Evolutionary conservation across 2,888 invertebrate genomes (phyloP).

Genomic region (Lithophane leautieri): DNA sequence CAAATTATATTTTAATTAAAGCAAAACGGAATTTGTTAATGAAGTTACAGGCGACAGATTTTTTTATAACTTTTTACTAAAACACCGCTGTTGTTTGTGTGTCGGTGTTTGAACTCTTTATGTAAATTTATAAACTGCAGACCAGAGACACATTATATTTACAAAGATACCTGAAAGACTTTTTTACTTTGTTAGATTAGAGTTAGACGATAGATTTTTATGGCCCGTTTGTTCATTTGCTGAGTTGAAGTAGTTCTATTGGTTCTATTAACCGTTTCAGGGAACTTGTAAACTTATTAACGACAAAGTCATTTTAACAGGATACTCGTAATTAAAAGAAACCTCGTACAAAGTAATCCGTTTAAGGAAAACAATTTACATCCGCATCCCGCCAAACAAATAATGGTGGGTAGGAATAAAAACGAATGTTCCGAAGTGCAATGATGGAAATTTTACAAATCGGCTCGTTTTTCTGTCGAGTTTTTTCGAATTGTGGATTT

Average conservation of each 20-base stretch:
- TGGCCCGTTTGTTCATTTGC: conserved; percentile 1
- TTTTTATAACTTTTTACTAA: conserved; percentile 20
- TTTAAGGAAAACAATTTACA: conserved; percentile 81
- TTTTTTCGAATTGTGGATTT: conserved; percentile 47
- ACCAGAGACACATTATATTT: neutral
- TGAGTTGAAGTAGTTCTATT: neutral
- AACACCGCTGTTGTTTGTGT: too few species aligned
- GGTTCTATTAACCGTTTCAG: conserved; percentile 21
- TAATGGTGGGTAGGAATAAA: conserved; percentile 71
- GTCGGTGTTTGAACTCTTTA: neutral
- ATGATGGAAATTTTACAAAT: conserved; percentile 57
- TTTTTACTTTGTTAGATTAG: neutral
- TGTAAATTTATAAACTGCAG: neutral
- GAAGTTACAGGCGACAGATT: conserved; percentile 36
- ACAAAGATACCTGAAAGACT: neutral
- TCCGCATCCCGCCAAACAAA: conserved; percentile 72
- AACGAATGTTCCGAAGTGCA: conserved; percentile 63
- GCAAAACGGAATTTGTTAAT: conserved; percentile 45
- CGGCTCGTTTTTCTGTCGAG: conserved; percentile 38
- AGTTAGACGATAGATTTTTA: conserved; percentile 17
- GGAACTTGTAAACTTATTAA: conserved; percentile 68
- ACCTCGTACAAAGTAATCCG: conserved; percentile 74
- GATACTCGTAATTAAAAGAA: conserved; percentile 76
- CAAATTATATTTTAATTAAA: conserved; percentile 64
- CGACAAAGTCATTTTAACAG: conserved; percentile 69